Base-by-base conservation (phyloP, 2,888 invertebrate species). In the Acrobasis suavella region DNA sequence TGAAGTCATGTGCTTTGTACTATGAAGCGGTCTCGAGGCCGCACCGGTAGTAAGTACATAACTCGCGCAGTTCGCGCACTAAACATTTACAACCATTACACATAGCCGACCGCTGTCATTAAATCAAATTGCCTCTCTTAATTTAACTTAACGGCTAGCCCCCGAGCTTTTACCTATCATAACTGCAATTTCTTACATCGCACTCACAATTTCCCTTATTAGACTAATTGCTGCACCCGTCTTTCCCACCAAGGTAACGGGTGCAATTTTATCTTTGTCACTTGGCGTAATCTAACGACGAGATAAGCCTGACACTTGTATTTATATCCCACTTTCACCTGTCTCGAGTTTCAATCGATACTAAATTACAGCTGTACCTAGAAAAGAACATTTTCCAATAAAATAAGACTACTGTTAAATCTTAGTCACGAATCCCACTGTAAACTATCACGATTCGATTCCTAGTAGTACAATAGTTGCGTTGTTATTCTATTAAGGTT, bases 391-490 rank as follows among this genome's bases (percentile, higher is more conserved):
- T 86, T 87, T 86, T 82, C 87, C 82, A 87, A 86, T 86, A 78
- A 78, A 81, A 80, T 77, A 83, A 89, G 84, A 86, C 86, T 85
- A 86, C 85, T 83, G 82, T 82, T 80, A 86, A 84, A 85, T 81
- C 79, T 85, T 76, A 83, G 87, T 91, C 91, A 91, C 91, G 91
- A 91, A 77, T 81, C 85, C 86, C 82, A 78, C 83, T 82, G 81
- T 82, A 85, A 83, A 85, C 84, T 84, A 88, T 90, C 91, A 91
- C 91, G 90, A 90, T 77, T 85, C 72, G 72, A 76, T 81, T 79
- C 77, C 71, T 81, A 78, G 76, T 81, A 78, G 76, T 85, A 90
- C 87, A 89, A 90, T 88, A 78, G 85, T 80, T 77, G 80, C 74
- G 77, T 85, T 84, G 84, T 87, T 86, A 86, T 86, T 86, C 83